Conservation (phyloP, 92 coral and sea anemone genomes). For the Pocillopora grandis region DNA sequence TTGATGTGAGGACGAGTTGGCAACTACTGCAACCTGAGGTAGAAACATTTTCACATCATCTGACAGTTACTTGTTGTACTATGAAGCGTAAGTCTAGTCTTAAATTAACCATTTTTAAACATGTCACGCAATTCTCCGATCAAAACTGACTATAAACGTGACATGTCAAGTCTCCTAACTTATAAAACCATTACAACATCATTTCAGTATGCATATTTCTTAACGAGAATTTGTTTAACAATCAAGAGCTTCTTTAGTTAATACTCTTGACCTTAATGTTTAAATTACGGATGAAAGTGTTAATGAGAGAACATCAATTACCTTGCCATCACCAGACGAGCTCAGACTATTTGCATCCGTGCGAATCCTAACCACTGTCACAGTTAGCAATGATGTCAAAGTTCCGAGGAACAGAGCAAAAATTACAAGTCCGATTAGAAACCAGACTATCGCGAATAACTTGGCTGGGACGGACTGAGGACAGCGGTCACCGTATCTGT, state of each 20-base stretch:
- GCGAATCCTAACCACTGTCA: conserved; percentile 37
- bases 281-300: not conserved
- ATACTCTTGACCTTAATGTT: not conserved
- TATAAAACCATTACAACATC: too few relatives aligned
- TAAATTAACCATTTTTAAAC: too few relatives aligned
- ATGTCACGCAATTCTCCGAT: too few relatives aligned
- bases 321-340: conserved; percentile 26
- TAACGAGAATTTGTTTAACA: too few relatives aligned
- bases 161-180: too few relatives aligned
- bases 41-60: not conserved
- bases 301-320: not conserved
- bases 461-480: conserved; percentile 54
- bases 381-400: conserved; percentile 43
- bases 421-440: conserved; percentile 49
- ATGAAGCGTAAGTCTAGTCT: too few relatives aligned
- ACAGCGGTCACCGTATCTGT: conserved; percentile 72
- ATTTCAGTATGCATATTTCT: too few relatives aligned
- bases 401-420: conserved; percentile 51
- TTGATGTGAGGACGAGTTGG: conserved; percentile 38
- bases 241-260: too few relatives aligned
- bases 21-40: conserved; percentile 44
- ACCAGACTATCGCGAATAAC: conserved; percentile 62
- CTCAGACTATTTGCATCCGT: conserved; percentile 5
- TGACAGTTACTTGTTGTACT: too few relatives aligned
- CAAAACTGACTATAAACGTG: too few relatives aligned